phyloP scores from a whole-genome alignment of 2,888 invertebrate species.

The Calameuta pallipes region DNA sequence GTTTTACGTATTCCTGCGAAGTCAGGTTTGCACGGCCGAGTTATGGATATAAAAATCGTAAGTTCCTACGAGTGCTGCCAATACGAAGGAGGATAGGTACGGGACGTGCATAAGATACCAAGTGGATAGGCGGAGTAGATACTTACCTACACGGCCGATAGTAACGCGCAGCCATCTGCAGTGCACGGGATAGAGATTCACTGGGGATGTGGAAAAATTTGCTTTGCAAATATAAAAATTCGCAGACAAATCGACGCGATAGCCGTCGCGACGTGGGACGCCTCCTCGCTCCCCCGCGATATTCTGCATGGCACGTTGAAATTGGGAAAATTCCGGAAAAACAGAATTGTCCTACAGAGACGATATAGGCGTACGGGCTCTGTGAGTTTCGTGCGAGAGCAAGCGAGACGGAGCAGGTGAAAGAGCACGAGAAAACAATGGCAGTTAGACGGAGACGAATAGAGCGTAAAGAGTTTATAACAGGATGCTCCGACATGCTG shows the following conservation, averaged over 20 bases:
- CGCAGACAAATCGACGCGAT: not conserved
- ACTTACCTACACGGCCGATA: not conserved
- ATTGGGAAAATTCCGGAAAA: not conserved
- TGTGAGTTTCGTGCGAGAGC: not conserved
- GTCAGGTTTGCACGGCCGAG: slow-evolving; percentile 37
- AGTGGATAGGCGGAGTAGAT: not conserved
- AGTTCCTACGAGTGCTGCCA: not conserved
- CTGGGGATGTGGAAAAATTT: not conserved
- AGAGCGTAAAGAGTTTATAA: not conserved
- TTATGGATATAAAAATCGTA: slow-evolving; percentile 32
- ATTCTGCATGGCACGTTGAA: not conserved
- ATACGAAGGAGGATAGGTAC: slow-evolving; percentile 26
- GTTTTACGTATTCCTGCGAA: slow-evolving; percentile 36
- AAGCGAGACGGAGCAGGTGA: not conserved
- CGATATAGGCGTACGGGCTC: not conserved
- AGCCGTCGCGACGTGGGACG: not conserved
- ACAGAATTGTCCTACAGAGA: not conserved
- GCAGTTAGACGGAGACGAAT: not conserved
- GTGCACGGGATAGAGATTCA: not conserved
- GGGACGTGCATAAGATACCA: slow-evolving; percentile 28
- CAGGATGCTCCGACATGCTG: not conserved
- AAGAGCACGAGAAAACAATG: not conserved
- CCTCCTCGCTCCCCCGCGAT: not conserved
- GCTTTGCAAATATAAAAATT: not conserved
- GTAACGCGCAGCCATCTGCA: not conserved